Percentiles rank a stretch among this genome's conserved stretches.
Conservation (phyloP, 2,888 invertebrate genomes). For the Orthonevra nobilis region DNA sequence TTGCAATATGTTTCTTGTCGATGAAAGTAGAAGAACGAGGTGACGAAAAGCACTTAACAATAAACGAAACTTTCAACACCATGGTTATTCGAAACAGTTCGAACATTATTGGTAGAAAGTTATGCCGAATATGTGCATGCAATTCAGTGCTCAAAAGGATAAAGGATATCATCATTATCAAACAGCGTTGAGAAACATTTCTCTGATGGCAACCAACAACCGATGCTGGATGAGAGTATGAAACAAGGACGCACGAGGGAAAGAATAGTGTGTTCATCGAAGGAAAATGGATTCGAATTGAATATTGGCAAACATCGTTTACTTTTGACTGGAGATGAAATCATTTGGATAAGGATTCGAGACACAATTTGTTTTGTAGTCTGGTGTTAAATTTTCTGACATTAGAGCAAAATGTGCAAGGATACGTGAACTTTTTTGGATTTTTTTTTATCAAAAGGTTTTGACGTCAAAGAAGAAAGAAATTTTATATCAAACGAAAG, state of each 20-base stretch:
- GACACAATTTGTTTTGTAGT: no score
- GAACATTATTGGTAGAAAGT: background rate
- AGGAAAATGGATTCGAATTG: constrained; percentile 55
- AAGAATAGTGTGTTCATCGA: constrained; percentile 23
- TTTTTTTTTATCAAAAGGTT: no score
- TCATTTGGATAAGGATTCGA: no score
- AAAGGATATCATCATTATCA: constrained; percentile 60
- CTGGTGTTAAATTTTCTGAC: no score
- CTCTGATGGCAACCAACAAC: constrained; percentile 32
- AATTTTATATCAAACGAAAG: no score
- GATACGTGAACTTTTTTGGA: no score
- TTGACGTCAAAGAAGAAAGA: no score
- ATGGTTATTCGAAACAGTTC: constrained; percentile 28
- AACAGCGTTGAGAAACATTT: constrained; percentile 46
- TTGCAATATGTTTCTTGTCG: constrained; percentile 36
- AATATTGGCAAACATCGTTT: constrained; percentile 44
- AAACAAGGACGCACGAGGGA: no score
- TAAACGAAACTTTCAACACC: constrained; percentile 39
- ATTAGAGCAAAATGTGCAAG: no score
- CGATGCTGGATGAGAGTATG: no score
- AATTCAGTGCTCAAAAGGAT: constrained; percentile 63
- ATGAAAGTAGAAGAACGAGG: constrained; percentile 23
- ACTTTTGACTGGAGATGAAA: constrained; percentile 28
- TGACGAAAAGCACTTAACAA: constrained; percentile 40
- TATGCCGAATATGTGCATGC: constrained; percentile 26